Base-by-base conservation (phyloP, 2,888 invertebrate genomes). In the Hirtodrosophila cameraria region DNA sequence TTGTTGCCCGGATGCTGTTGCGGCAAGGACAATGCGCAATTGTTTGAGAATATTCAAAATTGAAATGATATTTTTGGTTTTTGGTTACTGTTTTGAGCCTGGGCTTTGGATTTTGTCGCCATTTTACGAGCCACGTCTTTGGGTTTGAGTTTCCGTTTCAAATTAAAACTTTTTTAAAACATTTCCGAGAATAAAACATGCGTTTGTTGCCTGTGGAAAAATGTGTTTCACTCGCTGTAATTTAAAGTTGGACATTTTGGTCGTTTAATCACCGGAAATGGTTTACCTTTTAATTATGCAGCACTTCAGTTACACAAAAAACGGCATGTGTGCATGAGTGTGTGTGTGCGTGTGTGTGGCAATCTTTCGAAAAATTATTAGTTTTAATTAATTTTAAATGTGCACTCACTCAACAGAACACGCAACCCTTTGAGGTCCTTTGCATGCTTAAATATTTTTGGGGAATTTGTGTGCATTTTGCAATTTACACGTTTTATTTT, bases 381-480 rank as follows among this genome's bases (percentile, higher is more conserved):
- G 67, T 57, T 45, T 75, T 77, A 75, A 83, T 83, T 72, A 64
- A 75, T 77, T 77, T 61, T 20, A 61, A 72, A 77, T 68, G 77
- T 43, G 59, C 52, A 57, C 55, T 52, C 52, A 57, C 55, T 52
- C 60, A 55, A 39, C 31, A 38, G 33, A 57, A 59, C 61, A 68
- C 61, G 53, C 65, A 42, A 67, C 12, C 31, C 57, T 31, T 57
- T 18, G 27, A 42, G 41, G 39, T 28, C 15, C 42, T 39, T 36
- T 49, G 57, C 53, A 33, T 45, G 57, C 43, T 53, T 13, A 9
- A 43, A 33, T 16, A 45, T 12, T 20, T 20, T 20, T 20, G 23
- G 7, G 23, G 7, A 23, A 2, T 6, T 23, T 23, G 23, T 23
- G 23, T 8, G 8, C 23, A 6, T 36, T 42, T 15, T 53, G 50